phyloP scores from a whole-genome alignment of 2,888 invertebrate species.

The Ormyrus nitidulus region DNA sequence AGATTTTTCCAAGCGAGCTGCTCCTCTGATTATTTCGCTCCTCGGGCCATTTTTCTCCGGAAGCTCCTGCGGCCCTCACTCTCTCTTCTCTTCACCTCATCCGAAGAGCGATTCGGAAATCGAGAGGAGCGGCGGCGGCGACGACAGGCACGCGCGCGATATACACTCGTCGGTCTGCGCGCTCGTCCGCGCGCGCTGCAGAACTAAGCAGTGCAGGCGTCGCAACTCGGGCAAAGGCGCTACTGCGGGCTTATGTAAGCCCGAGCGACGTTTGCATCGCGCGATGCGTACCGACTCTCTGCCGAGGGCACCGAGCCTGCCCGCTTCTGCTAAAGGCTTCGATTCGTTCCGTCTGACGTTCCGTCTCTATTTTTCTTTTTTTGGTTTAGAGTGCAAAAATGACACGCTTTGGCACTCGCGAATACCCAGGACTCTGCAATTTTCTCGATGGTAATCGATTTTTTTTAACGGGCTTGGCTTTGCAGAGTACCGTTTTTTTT shows the following conservation, averaged over 20 bases:
- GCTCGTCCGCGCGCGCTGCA: neutral
- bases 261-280: constrained; percentile 46
- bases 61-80: constrained; percentile 16
- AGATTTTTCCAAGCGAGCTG: neutral
- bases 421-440: too few species aligned
- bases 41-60: constrained; percentile 18
- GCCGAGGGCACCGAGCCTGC: neutral
- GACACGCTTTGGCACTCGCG: too few species aligned
- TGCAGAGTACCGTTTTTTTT: too few species aligned
- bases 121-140: neutral
- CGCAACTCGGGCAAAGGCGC: neutral
- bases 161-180: neutral
- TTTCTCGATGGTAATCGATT: too few species aligned
- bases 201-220: neutral
- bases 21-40: neutral
- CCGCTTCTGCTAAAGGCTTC: neutral
- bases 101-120: too few species aligned
- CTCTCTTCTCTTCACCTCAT: neutral
- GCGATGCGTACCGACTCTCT: neutral
- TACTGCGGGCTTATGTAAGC: constrained; percentile 44
- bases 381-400: too few species aligned
- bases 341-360: neutral
- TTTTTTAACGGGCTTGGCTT: too few species aligned
- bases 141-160: constrained; percentile 2
- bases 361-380: too few species aligned